A percentile compares a stretch with the other conserved stretches of the same genome.
phyloP scores from a whole-genome alignment of 2,113 vertebrate genomes.

The Sorex fumeus region DNA sequence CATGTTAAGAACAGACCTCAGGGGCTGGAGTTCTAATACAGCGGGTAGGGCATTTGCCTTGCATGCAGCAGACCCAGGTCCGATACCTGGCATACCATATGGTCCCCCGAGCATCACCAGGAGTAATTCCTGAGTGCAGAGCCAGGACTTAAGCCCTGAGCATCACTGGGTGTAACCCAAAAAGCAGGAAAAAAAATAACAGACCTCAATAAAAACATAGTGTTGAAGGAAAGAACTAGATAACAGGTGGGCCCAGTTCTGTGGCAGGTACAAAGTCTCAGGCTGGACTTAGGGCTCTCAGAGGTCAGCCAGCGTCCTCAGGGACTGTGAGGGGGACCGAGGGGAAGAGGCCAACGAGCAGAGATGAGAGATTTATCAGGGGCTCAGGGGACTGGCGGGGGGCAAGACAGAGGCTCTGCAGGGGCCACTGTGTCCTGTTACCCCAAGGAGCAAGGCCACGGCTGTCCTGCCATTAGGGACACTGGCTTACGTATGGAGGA shows the following conservation, averaged over 20 bases:
- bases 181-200: not conserved
- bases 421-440: not conserved
- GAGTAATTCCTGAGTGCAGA: no score
- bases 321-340: rapidly evolving
- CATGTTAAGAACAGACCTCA: not conserved
- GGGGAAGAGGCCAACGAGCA: not conserved
- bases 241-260: rapidly evolving
- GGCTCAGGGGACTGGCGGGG: no score
- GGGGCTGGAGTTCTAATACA: no score
- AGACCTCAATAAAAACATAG: not conserved
- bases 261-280: not conserved
- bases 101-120: no score
- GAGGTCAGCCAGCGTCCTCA: not conserved
- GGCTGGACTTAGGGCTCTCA: rapidly evolving
- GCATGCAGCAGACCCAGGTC: no score
- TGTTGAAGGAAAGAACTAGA: not conserved
- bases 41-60: no score
- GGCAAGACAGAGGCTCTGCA: not conserved
- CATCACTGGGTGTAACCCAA: no score
- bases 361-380: not conserved
- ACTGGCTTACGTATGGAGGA: not conserved
- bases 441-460: no score
- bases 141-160: no score
- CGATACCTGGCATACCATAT: no score
- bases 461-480: not conserved